phyloP scores from a whole-genome alignment of 2,888 invertebrate genomes.

The Phania funesta region DNA sequence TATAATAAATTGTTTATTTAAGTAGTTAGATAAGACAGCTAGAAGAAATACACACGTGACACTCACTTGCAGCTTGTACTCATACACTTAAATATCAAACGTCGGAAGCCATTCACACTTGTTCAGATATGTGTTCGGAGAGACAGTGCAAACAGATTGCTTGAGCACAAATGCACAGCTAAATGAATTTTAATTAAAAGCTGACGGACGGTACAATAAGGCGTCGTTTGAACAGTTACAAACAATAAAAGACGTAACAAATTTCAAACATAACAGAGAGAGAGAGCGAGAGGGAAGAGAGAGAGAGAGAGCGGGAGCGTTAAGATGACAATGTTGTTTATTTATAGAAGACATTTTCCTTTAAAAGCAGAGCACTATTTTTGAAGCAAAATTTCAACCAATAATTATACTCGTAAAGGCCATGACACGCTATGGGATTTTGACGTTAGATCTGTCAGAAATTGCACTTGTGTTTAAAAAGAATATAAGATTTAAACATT shows the following conservation, averaged over 20 bases:
- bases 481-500: too few species aligned
- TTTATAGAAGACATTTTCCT: neutral
- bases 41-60: neutral
- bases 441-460: too few species aligned
- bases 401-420: too few species aligned
- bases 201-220: neutral
- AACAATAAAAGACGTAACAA: neutral
- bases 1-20: constrained; percentile 24
- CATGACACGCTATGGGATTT: too few species aligned
- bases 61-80: neutral
- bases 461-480: too few species aligned
- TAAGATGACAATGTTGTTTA: neutral
- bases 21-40: constrained; percentile 8
- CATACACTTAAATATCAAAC: constrained; percentile 32
- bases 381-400: too few species aligned
- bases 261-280: neutral
- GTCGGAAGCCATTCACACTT: neutral
- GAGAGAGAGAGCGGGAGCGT: neutral
- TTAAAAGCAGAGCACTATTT: too few species aligned
- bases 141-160: neutral
- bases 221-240: neutral
- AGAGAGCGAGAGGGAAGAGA: neutral
- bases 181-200: constrained; percentile 6
- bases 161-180: constrained; percentile 7
- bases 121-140: neutral